These are phyloP conservation scores for Agriotes lineatus DNA, from an alignment of 2,888 invertebrate genomes.

Conservation along the genomic window DNA sequence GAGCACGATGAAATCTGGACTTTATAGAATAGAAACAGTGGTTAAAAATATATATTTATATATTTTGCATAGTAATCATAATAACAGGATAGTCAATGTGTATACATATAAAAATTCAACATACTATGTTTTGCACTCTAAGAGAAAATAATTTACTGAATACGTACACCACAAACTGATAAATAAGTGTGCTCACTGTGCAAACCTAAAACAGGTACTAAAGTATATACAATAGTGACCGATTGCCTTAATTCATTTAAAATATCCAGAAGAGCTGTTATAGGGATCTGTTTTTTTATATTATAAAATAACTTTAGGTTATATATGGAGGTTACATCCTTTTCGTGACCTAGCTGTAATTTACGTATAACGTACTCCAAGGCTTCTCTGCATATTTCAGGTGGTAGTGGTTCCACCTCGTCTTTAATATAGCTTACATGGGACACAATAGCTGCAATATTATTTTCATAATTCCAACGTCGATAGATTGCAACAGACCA, in stretches of 20 bases:
- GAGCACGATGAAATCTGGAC: too few relatives aligned
- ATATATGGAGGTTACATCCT: conserved; percentile 73
- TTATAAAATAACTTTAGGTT: conserved; percentile 84
- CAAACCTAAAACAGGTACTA: conserved; percentile 83
- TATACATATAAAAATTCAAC: neutral
- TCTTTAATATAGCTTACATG: conserved; percentile 72
- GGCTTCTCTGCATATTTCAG: conserved; percentile 69
- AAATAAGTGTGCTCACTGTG: conserved; percentile 86
- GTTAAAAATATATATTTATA: too few relatives aligned
- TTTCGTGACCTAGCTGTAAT: conserved; percentile 69
- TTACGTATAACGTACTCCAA: conserved; percentile 68
- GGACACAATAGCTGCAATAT: conserved; percentile 87
- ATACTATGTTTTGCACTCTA: neutral
- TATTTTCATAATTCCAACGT: conserved; percentile 91
- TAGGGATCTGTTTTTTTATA: conserved; percentile 70
- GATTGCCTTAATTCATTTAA: conserved; percentile 69
- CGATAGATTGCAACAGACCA: conserved; percentile 87
- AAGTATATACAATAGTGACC: conserved; percentile 75
- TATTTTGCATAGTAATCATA: too few relatives aligned
- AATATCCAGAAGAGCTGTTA: conserved; percentile 64
- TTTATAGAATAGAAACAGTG: too few relatives aligned
- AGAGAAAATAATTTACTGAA: conserved; percentile 67
- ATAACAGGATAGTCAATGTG: too few relatives aligned
- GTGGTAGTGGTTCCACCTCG: conserved; percentile 65
- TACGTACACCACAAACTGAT: conserved; percentile 84